A percentile compares a stretch with the other conserved stretches of the same genome.
Evolutionary conservation across 2,113 vertebrate genomes (phyloP).

Genomic region (Odontesthes bonariensis): DNA sequence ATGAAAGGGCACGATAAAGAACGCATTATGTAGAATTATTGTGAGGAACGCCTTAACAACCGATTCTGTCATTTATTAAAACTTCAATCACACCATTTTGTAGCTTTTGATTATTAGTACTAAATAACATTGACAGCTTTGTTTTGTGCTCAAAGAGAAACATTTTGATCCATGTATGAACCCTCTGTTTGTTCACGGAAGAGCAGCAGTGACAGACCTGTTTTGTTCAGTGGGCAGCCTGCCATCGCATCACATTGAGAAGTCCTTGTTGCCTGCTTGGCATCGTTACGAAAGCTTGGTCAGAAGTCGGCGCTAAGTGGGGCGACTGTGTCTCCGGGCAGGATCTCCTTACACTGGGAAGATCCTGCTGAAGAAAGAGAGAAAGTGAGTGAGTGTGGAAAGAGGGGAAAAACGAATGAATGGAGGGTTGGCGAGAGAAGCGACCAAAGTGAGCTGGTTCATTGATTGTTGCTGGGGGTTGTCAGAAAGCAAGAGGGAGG

Average conservation of each 20-base stretch:
- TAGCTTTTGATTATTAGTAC: not conserved
- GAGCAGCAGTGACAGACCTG: constrained; percentile 41
- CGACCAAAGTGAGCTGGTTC: not conserved
- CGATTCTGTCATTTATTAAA: too few species aligned
- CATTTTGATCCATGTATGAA: constrained; percentile 18
- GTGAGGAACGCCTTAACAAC: not conserved
- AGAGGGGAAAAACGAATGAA: constrained; percentile 29
- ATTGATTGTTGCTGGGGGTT: not conserved
- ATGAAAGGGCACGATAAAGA: constrained; percentile 39
- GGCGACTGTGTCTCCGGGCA: constrained; percentile 63
- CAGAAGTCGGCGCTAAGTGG: constrained; percentile 75
- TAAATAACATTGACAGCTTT: not conserved
- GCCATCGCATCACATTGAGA: constrained; percentile 67
- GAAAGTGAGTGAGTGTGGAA: constrained; percentile 9
- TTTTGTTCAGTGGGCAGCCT: constrained; percentile 56
- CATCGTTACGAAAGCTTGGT: constrained; percentile 58
- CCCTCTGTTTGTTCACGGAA: constrained; percentile 22
- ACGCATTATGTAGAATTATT: constrained; percentile 18
- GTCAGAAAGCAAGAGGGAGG: not conserved
- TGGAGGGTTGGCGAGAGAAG: constrained; percentile 10
- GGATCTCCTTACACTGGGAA: constrained; percentile 71
- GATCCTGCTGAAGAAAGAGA: constrained; percentile 52
- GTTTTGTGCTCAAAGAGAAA: not conserved
- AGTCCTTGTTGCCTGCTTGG: constrained; percentile 70
- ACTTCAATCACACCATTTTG: constrained; percentile 1